These are phyloP conservation scores for Muscicapa adusta DNA, from an alignment of 2,113 vertebrate genomes.

Conservation along the genomic window DNA sequence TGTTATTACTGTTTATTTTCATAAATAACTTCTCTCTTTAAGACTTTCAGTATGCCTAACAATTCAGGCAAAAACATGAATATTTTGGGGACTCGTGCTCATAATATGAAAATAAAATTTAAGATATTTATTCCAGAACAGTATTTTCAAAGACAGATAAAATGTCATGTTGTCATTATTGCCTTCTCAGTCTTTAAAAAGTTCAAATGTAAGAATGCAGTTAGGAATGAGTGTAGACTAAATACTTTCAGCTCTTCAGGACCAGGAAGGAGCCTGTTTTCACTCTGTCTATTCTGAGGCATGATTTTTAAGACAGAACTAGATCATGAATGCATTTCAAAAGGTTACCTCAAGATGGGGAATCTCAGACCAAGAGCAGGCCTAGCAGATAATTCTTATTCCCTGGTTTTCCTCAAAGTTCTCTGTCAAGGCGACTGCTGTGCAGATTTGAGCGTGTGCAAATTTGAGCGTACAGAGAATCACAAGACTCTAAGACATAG, in stretches of 20 bases:
- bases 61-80: neutral
- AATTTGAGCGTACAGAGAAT: accelerated
- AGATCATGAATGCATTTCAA: neutral
- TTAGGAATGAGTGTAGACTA: neutral
- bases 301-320: neutral
- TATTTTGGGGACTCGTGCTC: neutral
- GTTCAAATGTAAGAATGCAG: neutral
- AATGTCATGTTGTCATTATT: neutral
- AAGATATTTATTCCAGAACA: neutral
- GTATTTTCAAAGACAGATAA: neutral
- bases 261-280: neutral
- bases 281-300: neutral
- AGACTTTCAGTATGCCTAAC: neutral
- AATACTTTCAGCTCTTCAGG: neutral
- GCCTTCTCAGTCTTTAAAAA: neutral
- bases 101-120: neutral
- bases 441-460: neutral
- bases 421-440: neutral
- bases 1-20: neutral
- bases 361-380: neutral
- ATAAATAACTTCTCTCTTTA: neutral
- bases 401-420: neutral
- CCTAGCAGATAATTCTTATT: neutral
- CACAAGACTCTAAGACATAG: neutral
- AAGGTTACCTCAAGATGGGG: neutral